Evolutionary conservation across 2,797 vertebrate genomes (phyloP).

Genomic region (Pagetopsis macropterus): DNA sequence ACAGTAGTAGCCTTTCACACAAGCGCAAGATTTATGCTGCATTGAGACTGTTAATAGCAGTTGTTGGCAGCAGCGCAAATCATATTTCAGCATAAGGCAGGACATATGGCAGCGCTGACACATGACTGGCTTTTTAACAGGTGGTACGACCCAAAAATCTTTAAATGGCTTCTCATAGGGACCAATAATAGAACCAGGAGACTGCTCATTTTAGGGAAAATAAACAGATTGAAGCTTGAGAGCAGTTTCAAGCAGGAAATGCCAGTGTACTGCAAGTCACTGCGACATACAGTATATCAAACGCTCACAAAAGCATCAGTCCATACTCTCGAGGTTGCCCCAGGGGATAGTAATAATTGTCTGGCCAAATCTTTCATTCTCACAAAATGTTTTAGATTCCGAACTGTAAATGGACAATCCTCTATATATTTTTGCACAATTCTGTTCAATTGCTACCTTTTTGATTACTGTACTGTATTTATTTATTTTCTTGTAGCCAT

Average conservation of each 20-base stretch:
- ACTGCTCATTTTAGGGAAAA: slow-evolving; percentile 12
- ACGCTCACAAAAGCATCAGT: not conserved
- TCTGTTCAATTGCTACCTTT: too few relatives aligned
- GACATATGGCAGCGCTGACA: slow-evolving; percentile 10
- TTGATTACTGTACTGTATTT: too few relatives aligned
- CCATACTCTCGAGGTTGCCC: not conserved
- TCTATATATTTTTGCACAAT: too few relatives aligned
- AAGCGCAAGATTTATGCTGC: slow-evolving; percentile 4
- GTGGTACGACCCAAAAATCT: slow-evolving; percentile 14
- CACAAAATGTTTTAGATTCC: not conserved
- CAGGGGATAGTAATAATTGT: not conserved
- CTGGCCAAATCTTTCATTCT: not conserved
- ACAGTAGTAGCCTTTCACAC: slow-evolving; percentile 24
- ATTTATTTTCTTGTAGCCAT: too few relatives aligned
- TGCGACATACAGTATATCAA: not conserved
- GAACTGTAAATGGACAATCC: too few relatives aligned
- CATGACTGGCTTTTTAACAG: slow-evolving; percentile 16
- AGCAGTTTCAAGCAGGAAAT: not conserved
- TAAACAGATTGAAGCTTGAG: slow-evolving; percentile 2
- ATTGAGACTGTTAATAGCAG: not conserved
- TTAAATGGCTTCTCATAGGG: slow-evolving; percentile 16
- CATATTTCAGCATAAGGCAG: slow-evolving; percentile 9
- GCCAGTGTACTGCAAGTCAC: not conserved
- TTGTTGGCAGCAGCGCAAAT: slow-evolving; percentile 18
- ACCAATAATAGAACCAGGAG: slow-evolving; percentile 13